phyloP scores from a whole-genome alignment of 2,888 invertebrate species.

The Hyposoter dolosus region DNA sequence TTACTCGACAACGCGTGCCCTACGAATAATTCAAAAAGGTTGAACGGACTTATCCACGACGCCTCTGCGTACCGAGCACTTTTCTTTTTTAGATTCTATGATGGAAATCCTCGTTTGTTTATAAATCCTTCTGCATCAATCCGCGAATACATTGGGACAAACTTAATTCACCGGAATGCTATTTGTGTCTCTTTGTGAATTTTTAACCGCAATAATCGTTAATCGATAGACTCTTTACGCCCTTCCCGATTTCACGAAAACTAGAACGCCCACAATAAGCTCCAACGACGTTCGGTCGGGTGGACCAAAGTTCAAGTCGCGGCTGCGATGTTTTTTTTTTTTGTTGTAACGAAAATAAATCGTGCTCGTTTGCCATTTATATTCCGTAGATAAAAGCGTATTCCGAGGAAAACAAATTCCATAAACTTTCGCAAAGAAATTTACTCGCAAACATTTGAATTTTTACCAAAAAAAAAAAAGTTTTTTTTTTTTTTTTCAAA shows the following conservation, averaged over 20 bases:
- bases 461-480: too few species aligned
- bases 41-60: neutral
- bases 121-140: neutral
- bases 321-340: neutral
- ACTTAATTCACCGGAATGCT: slow-evolving; percentile 32
- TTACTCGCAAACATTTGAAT: neutral
- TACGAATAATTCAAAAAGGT: neutral
- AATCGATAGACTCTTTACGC: neutral
- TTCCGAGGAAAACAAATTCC: neutral
- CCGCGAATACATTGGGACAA: slow-evolving; percentile 22
- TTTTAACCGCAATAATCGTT: slow-evolving; percentile 11
- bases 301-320: slow-evolving; percentile 45
- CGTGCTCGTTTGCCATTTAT: neutral
- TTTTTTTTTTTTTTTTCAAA: too few species aligned
- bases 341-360: neutral
- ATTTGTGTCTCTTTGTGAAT: neutral
- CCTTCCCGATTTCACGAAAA: slow-evolving; percentile 2
- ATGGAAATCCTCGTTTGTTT: neutral
- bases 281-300: slow-evolving; percentile 23
- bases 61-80: neutral
- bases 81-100: too few species aligned
- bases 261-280: neutral
- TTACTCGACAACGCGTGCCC: neutral
- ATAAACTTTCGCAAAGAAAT: neutral
- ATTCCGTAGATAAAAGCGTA: neutral